Evolutionary conservation across 2,888 invertebrate genomes (phyloP), one percentile per base, ranked within the genome.

Genomic region (Rotaria magnacalcarata): DNA sequence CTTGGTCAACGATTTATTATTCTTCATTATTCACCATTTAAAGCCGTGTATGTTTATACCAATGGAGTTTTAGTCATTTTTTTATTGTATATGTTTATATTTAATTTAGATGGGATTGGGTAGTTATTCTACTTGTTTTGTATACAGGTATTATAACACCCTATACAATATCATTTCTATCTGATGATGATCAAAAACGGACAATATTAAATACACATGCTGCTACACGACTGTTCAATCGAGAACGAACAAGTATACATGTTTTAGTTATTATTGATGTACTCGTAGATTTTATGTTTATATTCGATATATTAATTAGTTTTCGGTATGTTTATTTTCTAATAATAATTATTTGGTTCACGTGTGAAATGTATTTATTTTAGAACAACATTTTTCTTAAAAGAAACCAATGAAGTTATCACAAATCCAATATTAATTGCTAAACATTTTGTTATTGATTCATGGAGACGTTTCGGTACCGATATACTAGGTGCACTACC

Each of bases 401-500:
- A 90, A 86, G 84, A 86, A 84, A 67, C 67, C 87, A 91, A 91
- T 8, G 91, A 91, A 87, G 91, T 91, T 54, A 89, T 91, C 34
- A 89, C 89, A 84, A 90, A 90, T 86, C 90, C 90, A 24, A 90
- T 90, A 87, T 89, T 90, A 88, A 91, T 91, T 54, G 91, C 91
- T 67, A 88, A 89, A 41, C 90, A 91, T 88, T 91, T 91, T 88
- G 89, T 91, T 58, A 91, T 90, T 87, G 90, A 98, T 89, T 99
- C 34, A 14, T 67, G 67, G 67, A 67, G 34, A 67, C 67, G 98
- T 98, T 98, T 98, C 93, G 93, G 97, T 90, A 97, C 99, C 90
- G 98, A 98, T 92, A 94, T 97, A 90, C 96, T 98, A 88, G 97
- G 98, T 85, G 98, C 98, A 89, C 96, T 98, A 90, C 98, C 98